Percentiles rank a stretch among this genome's conserved stretches.
phyloP scores from a whole-genome alignment of 2,888 invertebrate genomes.

The Brachyptera risi region DNA sequence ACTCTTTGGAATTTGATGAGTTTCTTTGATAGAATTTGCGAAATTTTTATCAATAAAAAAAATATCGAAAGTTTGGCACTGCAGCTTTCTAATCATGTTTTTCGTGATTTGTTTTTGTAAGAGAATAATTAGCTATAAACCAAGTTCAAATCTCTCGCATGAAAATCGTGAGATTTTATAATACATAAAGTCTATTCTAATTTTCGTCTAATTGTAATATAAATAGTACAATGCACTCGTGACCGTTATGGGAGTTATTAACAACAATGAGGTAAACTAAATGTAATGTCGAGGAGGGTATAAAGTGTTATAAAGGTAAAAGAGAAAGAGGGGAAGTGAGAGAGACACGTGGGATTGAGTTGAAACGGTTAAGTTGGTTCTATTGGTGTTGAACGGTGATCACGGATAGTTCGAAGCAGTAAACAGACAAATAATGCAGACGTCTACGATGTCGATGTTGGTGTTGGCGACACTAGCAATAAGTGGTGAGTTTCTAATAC shows the following conservation, averaged over 20 bases:
- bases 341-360: neutral
- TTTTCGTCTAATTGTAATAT: neutral
- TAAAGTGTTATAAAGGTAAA: neutral
- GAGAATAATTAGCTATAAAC: neutral
- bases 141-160: slow-evolving; percentile 7
- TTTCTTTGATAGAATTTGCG: too few relatives aligned
- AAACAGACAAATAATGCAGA: too few relatives aligned
- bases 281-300: neutral
- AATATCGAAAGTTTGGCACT: neutral
- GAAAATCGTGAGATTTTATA: slow-evolving; percentile 4
- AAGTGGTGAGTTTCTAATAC: slow-evolving; percentile 3
- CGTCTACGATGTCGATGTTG: slow-evolving; percentile 7
- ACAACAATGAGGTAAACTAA: neutral
- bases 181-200: neutral
- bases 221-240: neutral
- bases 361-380: neutral
- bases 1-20: too few relatives aligned
- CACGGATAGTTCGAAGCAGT: neutral
- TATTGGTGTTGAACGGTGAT: neutral
- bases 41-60: too few relatives aligned
- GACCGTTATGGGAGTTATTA: neutral
- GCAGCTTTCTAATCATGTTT: slow-evolving; percentile 9
- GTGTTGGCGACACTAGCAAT: neutral
- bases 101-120: neutral
- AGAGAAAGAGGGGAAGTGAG: neutral